Evolutionary conservation across 1,140 invertebrate species (phyloP).

Genomic region (Aphidius ervi): DNA sequence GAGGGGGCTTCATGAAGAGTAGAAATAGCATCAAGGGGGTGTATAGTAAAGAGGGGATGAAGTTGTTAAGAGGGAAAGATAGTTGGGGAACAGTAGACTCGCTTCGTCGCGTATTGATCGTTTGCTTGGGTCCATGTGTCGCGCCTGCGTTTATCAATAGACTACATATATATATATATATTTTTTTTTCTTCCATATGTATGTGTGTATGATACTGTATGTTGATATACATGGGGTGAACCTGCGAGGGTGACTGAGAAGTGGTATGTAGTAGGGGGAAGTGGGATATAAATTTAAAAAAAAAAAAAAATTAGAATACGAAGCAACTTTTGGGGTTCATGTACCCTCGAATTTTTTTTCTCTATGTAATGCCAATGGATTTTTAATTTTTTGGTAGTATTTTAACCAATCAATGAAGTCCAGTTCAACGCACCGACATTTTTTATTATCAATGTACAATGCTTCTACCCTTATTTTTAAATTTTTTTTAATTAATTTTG

Average conservation of each 20-base stretch:
- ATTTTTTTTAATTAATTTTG: too few relatives aligned
- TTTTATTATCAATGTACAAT: too few relatives aligned
- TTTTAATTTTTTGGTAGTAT: not conserved
- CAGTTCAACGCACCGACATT: too few relatives aligned
- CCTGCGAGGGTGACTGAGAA: slow-evolving; percentile 41
- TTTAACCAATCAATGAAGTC: too few relatives aligned
- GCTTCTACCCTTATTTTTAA: not conserved
- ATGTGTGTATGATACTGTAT: not conserved
- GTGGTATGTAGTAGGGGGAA: slow-evolving; percentile 13
- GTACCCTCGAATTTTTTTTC: slow-evolving; percentile 41
- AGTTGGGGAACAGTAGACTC: slow-evolving; percentile 31
- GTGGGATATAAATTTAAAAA: not conserved
- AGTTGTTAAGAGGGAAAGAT: not conserved
- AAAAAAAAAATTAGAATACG: slow-evolving; percentile 11
- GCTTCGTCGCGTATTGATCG: slow-evolving; percentile 45
- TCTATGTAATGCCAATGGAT: slow-evolving; percentile 35
- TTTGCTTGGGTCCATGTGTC: slow-evolving; percentile 48
- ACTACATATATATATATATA: not conserved
- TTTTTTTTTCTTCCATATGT: not conserved
- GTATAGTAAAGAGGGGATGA: slow-evolving; percentile 11
- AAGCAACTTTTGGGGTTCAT: slow-evolving; percentile 43
- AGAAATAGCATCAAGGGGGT: slow-evolving; percentile 5
- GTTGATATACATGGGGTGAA: slow-evolving; percentile 35
- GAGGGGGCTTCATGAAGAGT: slow-evolving; percentile 3
- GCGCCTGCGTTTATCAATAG: slow-evolving; percentile 42